phyloP scores from a whole-genome alignment of 2,113 vertebrate species.

The Tricholaema leucomelas region DNA sequence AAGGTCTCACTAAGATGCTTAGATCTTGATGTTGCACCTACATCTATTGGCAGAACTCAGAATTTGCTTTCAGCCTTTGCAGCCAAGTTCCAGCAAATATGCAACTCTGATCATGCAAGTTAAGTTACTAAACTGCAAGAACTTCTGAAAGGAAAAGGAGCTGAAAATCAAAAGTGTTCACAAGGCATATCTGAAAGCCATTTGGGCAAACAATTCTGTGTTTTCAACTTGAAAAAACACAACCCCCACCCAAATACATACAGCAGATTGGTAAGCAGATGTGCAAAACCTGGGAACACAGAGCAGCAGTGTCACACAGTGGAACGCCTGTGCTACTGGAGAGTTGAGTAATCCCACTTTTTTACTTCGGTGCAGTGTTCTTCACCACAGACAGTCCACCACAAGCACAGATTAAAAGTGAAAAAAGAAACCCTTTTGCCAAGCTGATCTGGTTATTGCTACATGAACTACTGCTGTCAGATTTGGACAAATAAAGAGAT shows the following conservation, averaged over 20 bases:
- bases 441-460: background rate
- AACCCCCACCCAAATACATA: background rate
- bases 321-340: background rate
- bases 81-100: background rate
- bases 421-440: background rate
- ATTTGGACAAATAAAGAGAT: background rate
- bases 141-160: background rate
- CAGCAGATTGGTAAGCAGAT: background rate
- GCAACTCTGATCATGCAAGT: background rate
- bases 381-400: background rate
- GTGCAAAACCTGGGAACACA: background rate
- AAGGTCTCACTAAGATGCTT: background rate
- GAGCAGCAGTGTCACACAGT: background rate
- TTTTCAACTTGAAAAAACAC: background rate
- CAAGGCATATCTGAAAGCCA: background rate
- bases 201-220: background rate
- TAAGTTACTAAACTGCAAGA: background rate
- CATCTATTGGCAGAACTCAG: background rate
- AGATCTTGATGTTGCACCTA: background rate
- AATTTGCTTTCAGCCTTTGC: background rate
- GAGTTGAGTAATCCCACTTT: background rate
- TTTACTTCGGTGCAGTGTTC: background rate
- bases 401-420: background rate
- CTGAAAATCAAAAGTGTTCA: background rate
- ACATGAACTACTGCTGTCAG: conserved; percentile 8